Evolutionary conservation across 2,888 invertebrate genomes (phyloP).

Genomic region (Ophion slaviceki): DNA sequence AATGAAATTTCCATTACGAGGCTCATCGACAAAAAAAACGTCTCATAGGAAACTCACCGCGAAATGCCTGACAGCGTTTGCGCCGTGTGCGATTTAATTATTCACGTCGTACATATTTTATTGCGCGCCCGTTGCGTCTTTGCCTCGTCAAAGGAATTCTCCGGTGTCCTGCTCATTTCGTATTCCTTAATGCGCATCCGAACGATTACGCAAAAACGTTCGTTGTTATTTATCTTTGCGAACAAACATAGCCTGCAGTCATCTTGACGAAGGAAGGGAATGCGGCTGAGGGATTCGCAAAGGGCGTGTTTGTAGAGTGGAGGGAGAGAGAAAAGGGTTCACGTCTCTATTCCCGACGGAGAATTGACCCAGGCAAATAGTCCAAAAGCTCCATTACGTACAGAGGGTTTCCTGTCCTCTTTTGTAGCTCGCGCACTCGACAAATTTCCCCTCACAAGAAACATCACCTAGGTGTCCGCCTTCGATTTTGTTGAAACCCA

Average conservation of each 20-base stretch:
- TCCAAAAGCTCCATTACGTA: slow-evolving; percentile 45
- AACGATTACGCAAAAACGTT: slow-evolving; percentile 36
- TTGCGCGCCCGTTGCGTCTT: not conserved
- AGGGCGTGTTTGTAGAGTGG: slow-evolving; percentile 16
- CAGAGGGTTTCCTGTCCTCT: not conserved
- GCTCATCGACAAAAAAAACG: not conserved
- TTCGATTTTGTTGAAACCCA: too few species aligned
- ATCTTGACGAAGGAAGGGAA: not conserved
- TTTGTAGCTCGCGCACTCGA: not conserved
- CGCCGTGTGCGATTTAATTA: not conserved
- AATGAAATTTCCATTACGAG: slow-evolving; percentile 14
- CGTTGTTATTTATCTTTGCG: slow-evolving; percentile 19
- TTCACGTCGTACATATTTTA: not conserved
- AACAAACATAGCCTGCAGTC: slow-evolving; percentile 16
- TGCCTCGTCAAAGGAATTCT: slow-evolving; percentile 6
- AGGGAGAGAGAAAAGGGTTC: slow-evolving; percentile 9
- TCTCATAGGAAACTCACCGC: not conserved
- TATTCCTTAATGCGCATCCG: slow-evolving; percentile 15
- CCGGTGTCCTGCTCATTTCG: slow-evolving; percentile 16
- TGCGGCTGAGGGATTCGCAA: slow-evolving; percentile 25
- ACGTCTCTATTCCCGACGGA: slow-evolving; percentile 8
- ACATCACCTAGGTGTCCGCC: too few species aligned
- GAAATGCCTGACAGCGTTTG: not conserved
- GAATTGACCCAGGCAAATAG: slow-evolving; percentile 53
- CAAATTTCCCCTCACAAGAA: slow-evolving; percentile 19